Conservation (phyloP, 2,888 invertebrate species). For the Drosophila incognita region DNA sequence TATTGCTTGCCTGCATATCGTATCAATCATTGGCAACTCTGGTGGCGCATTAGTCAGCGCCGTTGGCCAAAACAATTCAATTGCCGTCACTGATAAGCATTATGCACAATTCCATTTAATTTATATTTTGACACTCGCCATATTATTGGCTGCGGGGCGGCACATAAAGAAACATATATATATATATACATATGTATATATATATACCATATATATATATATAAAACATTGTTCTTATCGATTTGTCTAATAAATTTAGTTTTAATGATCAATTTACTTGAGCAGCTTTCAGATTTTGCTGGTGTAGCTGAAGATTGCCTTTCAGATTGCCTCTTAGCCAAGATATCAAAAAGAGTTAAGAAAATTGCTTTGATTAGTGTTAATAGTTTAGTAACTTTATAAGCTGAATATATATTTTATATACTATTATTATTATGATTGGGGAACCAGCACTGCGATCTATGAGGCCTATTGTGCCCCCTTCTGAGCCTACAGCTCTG, state of each 20-base stretch:
- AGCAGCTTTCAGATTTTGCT: neutral
- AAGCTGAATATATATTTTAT: neutral
- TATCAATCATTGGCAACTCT: conserved; percentile 73
- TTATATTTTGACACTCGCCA: conserved; percentile 74
- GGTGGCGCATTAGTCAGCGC: conserved; percentile 79
- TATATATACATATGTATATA: neutral
- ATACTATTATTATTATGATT: too few relatives aligned
- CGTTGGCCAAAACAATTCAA: conserved; percentile 65
- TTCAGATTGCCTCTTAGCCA: neutral
- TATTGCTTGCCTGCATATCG: conserved; percentile 37
- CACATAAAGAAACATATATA: neutral
- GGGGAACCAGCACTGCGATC: too few relatives aligned
- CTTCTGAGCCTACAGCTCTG: too few relatives aligned
- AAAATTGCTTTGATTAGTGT: neutral
- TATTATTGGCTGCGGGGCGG: conserved; percentile 5
- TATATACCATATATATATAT: neutral
- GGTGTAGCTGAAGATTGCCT: neutral
- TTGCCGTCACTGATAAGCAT: conserved; percentile 61
- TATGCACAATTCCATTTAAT: conserved; percentile 73
- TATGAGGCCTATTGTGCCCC: accelerated
- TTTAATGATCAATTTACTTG: conserved; percentile 1
- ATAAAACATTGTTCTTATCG: neutral
- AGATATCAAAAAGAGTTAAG: neutral
- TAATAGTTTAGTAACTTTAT: neutral
- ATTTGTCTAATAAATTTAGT: neutral